Evolutionary conservation across 1,140 invertebrate species (phyloP).

Genomic region (Brachionus angularis): DNA sequence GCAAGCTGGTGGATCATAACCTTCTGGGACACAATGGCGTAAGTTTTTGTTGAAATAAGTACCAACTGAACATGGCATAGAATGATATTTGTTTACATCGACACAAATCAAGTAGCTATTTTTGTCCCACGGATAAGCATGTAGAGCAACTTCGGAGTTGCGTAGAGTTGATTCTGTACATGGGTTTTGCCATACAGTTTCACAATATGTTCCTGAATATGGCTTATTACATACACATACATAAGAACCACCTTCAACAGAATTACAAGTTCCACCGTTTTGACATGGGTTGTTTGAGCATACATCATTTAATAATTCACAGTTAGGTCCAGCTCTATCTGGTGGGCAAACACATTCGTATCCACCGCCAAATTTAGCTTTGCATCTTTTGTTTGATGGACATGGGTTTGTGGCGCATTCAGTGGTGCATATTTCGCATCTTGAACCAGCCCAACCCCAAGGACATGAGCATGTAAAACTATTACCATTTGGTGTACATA

Average conservation of each 20-base stretch:
- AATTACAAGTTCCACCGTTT: constrained; percentile 16
- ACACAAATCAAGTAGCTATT: constrained; percentile 36
- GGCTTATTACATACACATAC: constrained; percentile 24
- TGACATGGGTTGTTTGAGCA: constrained; percentile 46
- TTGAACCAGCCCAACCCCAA: constrained; percentile 44
- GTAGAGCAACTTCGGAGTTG: constrained; percentile 12
- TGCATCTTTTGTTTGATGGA: constrained; percentile 48
- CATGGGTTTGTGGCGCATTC: constrained; percentile 50
- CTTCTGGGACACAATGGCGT: constrained; percentile 40
- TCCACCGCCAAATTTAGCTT: constrained; percentile 48
- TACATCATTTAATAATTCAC: constrained; percentile 33
- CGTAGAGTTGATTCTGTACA: constrained; percentile 10
- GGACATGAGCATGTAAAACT: constrained; percentile 33
- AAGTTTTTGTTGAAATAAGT: constrained; percentile 40
- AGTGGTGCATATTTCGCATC: constrained; percentile 47
- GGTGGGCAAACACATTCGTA: constrained; percentile 45
- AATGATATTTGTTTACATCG: constrained; percentile 36
- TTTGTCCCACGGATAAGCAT: constrained; percentile 33
- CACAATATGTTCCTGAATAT: constrained; percentile 16
- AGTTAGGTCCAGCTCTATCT: constrained; percentile 28
- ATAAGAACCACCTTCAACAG: constrained; percentile 26
- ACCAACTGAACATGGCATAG: constrained; percentile 39
- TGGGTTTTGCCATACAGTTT: constrained; percentile 39
- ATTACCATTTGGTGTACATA: constrained; percentile 17
- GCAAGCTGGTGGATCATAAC: constrained; percentile 36